Base-by-base conservation (phyloP, 1,140 invertebrate species). In the Neuroterus valhalla region DNA sequence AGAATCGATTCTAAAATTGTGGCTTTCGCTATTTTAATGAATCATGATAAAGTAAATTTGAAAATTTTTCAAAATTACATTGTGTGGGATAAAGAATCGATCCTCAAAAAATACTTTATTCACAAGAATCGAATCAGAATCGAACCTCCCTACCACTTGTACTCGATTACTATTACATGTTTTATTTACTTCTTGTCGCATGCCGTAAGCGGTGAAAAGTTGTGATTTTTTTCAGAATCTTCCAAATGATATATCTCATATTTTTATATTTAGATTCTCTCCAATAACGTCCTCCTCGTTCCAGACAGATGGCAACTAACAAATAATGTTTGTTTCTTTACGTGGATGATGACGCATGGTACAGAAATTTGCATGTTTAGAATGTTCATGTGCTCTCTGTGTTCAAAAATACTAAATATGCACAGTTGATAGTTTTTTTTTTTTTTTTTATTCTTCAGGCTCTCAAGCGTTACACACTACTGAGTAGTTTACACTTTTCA, bases 311-410 rank as follows among this genome's bases (percentile, higher is more conserved):
- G 52, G 48, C 55, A 69, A 44, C 68, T 77, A 77, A 67, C 50
- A 71, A 78, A 69, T 72, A 75, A 68, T 68, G 23, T 78, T 70
- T 71, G 68, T 75, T 78, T 73, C 73, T 73, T 74, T 73, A n/a
- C n/a, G n/a, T 73, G 70, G 77, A 66, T 68, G 68, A 12, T 74
- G 48, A 42, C 74, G 73, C 74, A 78, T 73, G 77, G 70, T 78
- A 68, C 31, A 38, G 6, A 38, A 8, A 38, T 62, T 26, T 38
- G 55, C 26, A 26, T 62, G 55, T 5, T 38, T 38, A 38, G 31
- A 38, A 38, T 15, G 17, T 55, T 62, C 6, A 23, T 62, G n/a
- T 12, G n/a, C 21, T 62, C 26, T 17, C 55, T 62, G 21, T 23
- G 1, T 8, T 52, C 23, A 21, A 50, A 15, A n/a, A 70, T 15